phyloP scores from a whole-genome alignment of 1,140 invertebrate genomes.

The Vanessa tameamea region DNA sequence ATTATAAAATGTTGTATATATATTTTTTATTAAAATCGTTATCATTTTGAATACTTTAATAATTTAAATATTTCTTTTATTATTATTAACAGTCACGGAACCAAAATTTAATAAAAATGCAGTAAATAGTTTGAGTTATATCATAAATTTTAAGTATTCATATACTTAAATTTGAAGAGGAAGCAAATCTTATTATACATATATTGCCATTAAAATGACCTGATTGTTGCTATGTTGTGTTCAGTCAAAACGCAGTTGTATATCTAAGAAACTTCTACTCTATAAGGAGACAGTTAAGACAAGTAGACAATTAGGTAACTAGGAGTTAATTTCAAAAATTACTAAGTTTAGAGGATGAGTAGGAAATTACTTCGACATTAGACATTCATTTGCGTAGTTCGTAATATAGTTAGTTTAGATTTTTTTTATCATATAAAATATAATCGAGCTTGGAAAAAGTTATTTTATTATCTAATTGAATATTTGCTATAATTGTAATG shows the following conservation, averaged over 20 bases:
- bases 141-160: too few species aligned
- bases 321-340: conserved; percentile 65
- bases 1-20: too few species aligned
- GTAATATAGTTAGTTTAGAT: conserved; percentile 72
- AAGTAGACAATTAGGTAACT: conserved; percentile 50
- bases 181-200: too few species aligned
- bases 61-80: too few species aligned
- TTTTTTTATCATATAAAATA: conserved; percentile 57
- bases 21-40: too few species aligned
- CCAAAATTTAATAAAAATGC: too few species aligned
- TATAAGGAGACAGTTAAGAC: conserved; percentile 62
- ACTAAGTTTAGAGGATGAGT: conserved; percentile 80
- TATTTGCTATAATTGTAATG: conserved; percentile 72
- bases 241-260: conserved; percentile 54
- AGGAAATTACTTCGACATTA: conserved; percentile 61
- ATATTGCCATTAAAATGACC: conserved; percentile 6
- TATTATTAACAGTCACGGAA: too few species aligned
- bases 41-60: too few species aligned
- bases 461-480: conserved; percentile 75
- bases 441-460: conserved; percentile 77
- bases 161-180: too few species aligned
- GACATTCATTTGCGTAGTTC: conserved; percentile 66
- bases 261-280: conserved; percentile 58
- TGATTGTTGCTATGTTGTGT: conserved; percentile 45
- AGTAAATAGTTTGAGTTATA: too few species aligned